Conservation (phyloP, 2,888 invertebrate genomes). For the Hypomecis atomaria region DNA sequence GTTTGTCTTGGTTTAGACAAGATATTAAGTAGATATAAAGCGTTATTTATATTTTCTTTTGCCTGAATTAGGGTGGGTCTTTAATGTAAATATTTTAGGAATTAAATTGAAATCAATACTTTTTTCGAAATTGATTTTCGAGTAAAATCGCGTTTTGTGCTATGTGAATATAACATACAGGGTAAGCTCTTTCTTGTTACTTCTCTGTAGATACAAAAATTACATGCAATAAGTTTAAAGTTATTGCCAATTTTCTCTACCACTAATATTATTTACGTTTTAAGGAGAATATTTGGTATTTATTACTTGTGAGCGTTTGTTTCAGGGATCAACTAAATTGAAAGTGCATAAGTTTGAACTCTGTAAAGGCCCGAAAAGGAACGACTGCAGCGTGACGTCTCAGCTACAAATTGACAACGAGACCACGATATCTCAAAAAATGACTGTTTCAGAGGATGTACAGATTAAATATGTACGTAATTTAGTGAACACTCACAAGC, state of each 20-base stretch:
- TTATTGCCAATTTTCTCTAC: background rate
- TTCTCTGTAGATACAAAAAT: background rate
- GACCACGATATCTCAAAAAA: background rate
- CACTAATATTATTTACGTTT: background rate
- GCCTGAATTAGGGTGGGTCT: too few species aligned
- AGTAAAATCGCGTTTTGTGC: conserved; percentile 11
- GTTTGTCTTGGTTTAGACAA: too few species aligned
- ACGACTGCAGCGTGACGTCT: conserved; percentile 1
- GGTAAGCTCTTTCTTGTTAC: conserved; percentile 13
- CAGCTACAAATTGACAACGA: background rate
- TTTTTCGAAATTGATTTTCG: background rate
- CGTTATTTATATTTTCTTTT: too few species aligned
- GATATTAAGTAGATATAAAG: too few species aligned
- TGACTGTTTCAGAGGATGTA: conserved; percentile 16
- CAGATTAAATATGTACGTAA: conserved; percentile 10
- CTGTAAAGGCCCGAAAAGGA: conserved; percentile 22
- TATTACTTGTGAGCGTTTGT: conserved; percentile 15
- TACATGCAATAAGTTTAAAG: background rate
- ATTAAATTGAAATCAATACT: too few species aligned
- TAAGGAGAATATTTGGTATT: conserved; percentile 6
- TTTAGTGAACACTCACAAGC: too few species aligned
- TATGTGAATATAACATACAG: conserved; percentile 3
- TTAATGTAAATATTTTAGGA: too few species aligned
- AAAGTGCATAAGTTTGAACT: background rate
- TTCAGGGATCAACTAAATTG: conserved; percentile 15